Conservation (phyloP, 1,140 invertebrate species). For the Microvelia longipes region DNA sequence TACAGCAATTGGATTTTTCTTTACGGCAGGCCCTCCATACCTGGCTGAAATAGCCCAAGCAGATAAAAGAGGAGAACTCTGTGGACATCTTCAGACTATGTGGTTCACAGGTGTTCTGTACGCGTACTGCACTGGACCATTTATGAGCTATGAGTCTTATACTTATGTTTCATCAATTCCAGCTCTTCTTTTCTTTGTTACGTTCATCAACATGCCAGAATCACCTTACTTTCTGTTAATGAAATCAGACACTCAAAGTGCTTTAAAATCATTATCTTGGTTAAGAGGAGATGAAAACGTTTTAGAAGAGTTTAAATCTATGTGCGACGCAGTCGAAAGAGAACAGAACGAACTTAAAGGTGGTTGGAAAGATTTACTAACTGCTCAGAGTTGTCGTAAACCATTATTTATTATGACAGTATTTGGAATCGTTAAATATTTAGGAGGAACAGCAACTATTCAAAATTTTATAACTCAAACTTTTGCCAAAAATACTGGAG, state of each 20-base stretch:
- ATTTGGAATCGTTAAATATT: slow-evolving; percentile 13
- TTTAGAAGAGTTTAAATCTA: slow-evolving; percentile 15
- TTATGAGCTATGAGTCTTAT: slow-evolving; percentile 45
- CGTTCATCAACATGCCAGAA: slow-evolving; percentile 63
- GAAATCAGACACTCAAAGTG: slow-evolving; percentile 42
- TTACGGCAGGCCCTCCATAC: slow-evolving; percentile 67
- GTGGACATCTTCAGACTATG: slow-evolving; percentile 66
- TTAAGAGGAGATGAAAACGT: slow-evolving; percentile 35
- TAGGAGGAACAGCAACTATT: slow-evolving; percentile 14
- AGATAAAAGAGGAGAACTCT: slow-evolving; percentile 27
- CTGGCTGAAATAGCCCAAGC: slow-evolving; percentile 55
- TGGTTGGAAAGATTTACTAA: slow-evolving; percentile 15
- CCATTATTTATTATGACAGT: slow-evolving; percentile 15
- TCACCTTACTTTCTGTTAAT: slow-evolving; percentile 55
- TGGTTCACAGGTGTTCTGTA: slow-evolving; percentile 58
- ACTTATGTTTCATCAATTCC: slow-evolving; percentile 44
- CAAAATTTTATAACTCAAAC: slow-evolving; percentile 27
- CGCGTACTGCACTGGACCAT: slow-evolving; percentile 58
- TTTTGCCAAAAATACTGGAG: slow-evolving; percentile 32
- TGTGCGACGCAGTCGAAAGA: slow-evolving; percentile 12
- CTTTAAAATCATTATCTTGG: slow-evolving; percentile 43
- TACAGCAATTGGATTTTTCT: slow-evolving; percentile 51
- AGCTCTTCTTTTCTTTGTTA: slow-evolving; percentile 43
- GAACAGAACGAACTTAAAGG: slow-evolving; percentile 4
- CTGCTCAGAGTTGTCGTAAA: slow-evolving; percentile 8